Conservation (phyloP, 2,888 invertebrate genomes). For the Ophioninae sp. region DNA sequence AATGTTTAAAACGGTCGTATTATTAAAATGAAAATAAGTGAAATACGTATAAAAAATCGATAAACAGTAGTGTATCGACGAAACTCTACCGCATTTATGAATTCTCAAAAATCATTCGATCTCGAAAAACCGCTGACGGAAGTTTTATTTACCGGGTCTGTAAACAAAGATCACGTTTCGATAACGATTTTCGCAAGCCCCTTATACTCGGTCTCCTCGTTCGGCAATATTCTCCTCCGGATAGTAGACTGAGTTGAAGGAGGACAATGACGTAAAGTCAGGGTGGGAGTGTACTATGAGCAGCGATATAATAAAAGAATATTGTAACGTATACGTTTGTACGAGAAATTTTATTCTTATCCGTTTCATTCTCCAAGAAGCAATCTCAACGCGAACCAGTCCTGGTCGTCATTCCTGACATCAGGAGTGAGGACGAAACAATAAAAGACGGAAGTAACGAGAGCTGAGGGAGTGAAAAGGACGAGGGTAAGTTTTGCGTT, state of each 20-base stretch:
- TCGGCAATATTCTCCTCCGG: not conserved
- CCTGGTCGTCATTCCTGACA: conserved; percentile 32
- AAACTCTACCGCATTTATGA: too few species aligned
- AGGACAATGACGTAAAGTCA: not conserved
- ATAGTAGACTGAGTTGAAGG: not conserved
- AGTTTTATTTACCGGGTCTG: not conserved
- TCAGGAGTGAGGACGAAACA: conserved; percentile 21
- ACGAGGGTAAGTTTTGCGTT: conserved; percentile 4
- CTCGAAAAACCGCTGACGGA: too few species aligned
- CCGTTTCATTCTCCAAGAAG: conserved; percentile 52
- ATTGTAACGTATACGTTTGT: conserved; percentile 44
- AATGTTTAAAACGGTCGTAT: too few species aligned
- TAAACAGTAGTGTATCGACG: too few species aligned
- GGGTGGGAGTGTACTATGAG: not conserved
- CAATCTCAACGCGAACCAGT: conserved; percentile 59
- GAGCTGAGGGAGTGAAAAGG: not conserved
- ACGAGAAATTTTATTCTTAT: conserved; percentile 49
- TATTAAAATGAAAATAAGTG: too few species aligned
- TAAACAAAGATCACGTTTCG: too few species aligned
- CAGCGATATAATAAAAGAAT: conserved; percentile 54
- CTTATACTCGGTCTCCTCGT: not conserved
- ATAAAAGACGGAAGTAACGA: not conserved
- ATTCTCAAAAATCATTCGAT: too few species aligned
- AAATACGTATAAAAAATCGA: too few species aligned
- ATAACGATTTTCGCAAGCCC: not conserved